Evolutionary conservation across 2,113 vertebrate species (phyloP).

Genomic region (Melospiza melodia): DNA sequence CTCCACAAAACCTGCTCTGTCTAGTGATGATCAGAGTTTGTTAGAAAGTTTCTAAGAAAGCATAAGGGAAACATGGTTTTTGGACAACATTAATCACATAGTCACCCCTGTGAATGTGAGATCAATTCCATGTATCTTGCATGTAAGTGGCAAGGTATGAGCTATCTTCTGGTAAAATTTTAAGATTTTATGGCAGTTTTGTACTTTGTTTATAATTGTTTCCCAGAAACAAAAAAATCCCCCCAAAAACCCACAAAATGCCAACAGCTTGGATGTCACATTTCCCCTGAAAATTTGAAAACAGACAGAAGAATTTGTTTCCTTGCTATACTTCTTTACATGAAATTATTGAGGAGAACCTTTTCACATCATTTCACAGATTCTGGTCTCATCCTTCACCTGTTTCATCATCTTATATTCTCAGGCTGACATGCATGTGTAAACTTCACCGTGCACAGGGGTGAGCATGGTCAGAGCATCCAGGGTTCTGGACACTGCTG

Average conservation of each 20-base stretch:
- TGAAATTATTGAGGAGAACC: background rate
- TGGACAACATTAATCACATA: background rate
- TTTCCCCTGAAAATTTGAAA: background rate
- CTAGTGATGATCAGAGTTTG: background rate
- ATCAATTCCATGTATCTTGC: background rate
- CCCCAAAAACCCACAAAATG: background rate
- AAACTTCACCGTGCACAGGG: background rate
- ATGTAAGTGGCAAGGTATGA: background rate
- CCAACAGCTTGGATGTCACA: background rate
- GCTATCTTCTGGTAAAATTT: background rate
- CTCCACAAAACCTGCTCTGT: background rate
- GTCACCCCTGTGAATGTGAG: background rate
- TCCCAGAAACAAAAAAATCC: background rate
- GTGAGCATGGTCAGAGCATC: background rate
- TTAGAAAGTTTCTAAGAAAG: background rate
- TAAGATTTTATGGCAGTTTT: background rate
- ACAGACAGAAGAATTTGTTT: background rate
- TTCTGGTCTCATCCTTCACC: background rate
- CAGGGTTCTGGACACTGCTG: background rate
- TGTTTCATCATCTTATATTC: background rate
- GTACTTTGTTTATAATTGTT: background rate
- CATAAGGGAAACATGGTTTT: rapidly evolving
- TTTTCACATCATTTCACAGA: background rate
- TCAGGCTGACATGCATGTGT: background rate
- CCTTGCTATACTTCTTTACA: background rate